phyloP scores from a whole-genome alignment of 92 coral and sea anemone species.

The Plumapathes pennacea region DNA sequence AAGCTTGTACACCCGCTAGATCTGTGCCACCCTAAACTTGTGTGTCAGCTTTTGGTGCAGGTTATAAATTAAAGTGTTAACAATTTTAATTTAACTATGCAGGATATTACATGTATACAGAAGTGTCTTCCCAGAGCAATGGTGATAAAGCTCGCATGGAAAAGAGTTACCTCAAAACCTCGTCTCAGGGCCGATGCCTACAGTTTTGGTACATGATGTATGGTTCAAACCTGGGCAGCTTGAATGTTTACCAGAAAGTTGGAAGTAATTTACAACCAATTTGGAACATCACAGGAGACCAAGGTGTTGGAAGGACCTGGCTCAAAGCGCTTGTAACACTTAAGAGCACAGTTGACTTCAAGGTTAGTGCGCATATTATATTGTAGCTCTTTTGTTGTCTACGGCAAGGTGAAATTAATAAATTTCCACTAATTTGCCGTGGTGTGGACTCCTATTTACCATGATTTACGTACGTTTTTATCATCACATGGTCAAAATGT shows the following conservation, averaged over 20 bases:
- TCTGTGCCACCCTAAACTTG: too few relatives aligned
- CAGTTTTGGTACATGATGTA: constrained; percentile 92
- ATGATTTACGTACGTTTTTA: too few relatives aligned
- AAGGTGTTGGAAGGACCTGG: constrained; percentile 76
- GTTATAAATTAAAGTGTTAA: too few relatives aligned
- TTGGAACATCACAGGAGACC: constrained; percentile 79
- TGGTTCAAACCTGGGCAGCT: constrained; percentile 66
- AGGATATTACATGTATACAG: constrained; percentile 83
- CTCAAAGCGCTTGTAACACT: constrained; percentile 68
- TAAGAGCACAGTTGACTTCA: constrained; percentile 60
- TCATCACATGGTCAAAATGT: too few relatives aligned
- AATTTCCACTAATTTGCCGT: too few relatives aligned
- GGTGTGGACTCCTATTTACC: too few relatives aligned
- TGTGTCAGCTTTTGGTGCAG: too few relatives aligned
- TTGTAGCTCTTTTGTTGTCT: too few relatives aligned
- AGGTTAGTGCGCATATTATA: constrained; percentile 45
- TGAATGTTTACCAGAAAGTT: constrained; percentile 75
- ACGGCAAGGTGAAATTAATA: too few relatives aligned
- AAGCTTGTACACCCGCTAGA: too few relatives aligned
- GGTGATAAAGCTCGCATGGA: constrained; percentile 71
- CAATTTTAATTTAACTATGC: too few relatives aligned
- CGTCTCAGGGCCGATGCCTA: constrained; percentile 64
- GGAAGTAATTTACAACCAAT: constrained; percentile 50
- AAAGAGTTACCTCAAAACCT: constrained; percentile 28
- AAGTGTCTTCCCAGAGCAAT: constrained; percentile 36